phyloP scores from a whole-genome alignment of 2,113 vertebrate genomes.

The Nannospalax galili region DNA sequence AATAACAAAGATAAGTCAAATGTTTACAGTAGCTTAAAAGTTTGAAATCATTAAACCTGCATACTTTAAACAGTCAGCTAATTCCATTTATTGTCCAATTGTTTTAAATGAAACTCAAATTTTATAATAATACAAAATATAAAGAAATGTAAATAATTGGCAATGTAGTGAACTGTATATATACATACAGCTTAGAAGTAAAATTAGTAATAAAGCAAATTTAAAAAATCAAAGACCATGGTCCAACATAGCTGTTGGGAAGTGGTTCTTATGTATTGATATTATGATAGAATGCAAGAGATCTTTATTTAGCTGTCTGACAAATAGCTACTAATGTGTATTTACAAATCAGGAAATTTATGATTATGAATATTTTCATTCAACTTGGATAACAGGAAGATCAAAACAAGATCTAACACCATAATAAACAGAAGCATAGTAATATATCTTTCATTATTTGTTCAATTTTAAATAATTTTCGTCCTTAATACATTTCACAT shows the following conservation, averaged over 20 bases:
- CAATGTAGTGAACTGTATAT: not conserved
- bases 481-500: not conserved
- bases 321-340: not conserved
- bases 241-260: not conserved
- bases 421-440: not conserved
- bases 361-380: not conserved
- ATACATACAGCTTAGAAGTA: not conserved
- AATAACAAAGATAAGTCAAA: not conserved
- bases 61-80: not conserved
- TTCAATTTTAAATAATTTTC: not conserved
- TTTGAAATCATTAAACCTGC: not conserved
- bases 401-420: not conserved
- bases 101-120: not conserved
- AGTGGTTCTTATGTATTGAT: no score
- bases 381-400: constrained; percentile 8
- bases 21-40: not conserved
- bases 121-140: no score
- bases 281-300: not conserved
- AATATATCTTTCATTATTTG: not conserved
- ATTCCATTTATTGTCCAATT: not conserved
- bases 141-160: not conserved
- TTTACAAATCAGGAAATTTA: not conserved
- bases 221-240: not conserved
- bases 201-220: not conserved
- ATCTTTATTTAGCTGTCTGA: not conserved